Base-by-base conservation (phyloP, 92 coral and sea anemone genomes). In the Umimayanthus kanabou region DNA sequence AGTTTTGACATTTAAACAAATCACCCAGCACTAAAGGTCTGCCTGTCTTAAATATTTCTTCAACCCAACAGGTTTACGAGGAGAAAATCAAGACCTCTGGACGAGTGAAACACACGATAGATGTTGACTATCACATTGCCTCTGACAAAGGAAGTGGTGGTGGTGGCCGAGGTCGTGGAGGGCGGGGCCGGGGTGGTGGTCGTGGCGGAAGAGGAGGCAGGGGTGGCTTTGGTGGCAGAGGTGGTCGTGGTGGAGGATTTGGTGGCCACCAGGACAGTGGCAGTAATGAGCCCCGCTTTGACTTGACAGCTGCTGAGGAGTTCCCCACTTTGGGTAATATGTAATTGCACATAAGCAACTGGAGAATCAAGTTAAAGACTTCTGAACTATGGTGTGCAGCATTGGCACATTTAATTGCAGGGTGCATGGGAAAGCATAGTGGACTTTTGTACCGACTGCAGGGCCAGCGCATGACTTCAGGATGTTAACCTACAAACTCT, bases 1-100 rank as follows among this genome's bases (percentile, higher is more conserved):
- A 49, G 10, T 11, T 53, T n/a, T n/a, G n/a, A 50, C 14, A 50
- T 80, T 43, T 30, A 18, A 2, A 15, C n/a, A 5, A 70, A 70
- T 20, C 33, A 33, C 15, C 39, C 15, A 20, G 69, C 18, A 26
- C 16, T 73, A 20, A 39, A 75, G 45, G 79, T 1, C 16, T 73
- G 9, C 49, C 16, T n/a, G 72, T 61, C 22, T 57, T 18, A 10
- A 9, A 11, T 30, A 28, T 15, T 16, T 80, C 67, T 58, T 8
- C 76, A 84, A 7, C 20, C 47, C 57, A 79, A 37, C 80, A 96
- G 97, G 92, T 92, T 29, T 95, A 95, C 25, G 99, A 97, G 82
- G 99, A 95, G 64, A 97, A 89, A 90, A 85, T 92, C 77, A 97
- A 97, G 92, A 95, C 98, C 16, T 95, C 99, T n/a, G 99, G 99